phyloP scores from a whole-genome alignment of 2,113 vertebrate genomes.

The Theristicus caerulescens region DNA sequence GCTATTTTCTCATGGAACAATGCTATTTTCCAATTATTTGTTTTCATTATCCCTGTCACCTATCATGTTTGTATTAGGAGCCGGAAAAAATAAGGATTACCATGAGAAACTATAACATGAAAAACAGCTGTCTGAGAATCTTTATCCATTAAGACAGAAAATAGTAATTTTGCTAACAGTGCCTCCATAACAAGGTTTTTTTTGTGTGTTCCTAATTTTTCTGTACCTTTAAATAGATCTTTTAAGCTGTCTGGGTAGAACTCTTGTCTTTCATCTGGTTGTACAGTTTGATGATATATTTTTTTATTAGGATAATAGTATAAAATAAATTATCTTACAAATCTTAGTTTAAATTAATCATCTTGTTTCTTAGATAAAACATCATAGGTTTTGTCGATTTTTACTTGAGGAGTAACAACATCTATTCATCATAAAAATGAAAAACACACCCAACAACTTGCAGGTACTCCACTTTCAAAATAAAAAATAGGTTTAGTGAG shows the following conservation, averaged over 20 bases:
- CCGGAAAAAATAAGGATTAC: background rate
- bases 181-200: background rate
- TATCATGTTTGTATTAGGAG: background rate
- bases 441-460: background rate
- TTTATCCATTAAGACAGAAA: background rate
- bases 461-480: background rate
- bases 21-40: background rate
- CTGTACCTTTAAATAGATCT: background rate
- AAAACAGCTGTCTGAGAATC: background rate
- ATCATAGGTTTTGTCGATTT: background rate
- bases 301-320: background rate
- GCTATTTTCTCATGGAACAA: background rate
- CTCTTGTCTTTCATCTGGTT: background rate
- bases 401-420: background rate
- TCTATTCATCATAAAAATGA: background rate
- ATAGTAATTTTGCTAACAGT: background rate
- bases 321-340: background rate
- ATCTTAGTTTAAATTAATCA: background rate
- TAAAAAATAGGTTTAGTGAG: background rate
- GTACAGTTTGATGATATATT: background rate
- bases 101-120: background rate
- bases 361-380: background rate
- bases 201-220: background rate
- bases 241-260: background rate
- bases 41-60: background rate